phyloP scores from a whole-genome alignment of 2,113 vertebrate genomes.

The Poecilia latipinna region DNA sequence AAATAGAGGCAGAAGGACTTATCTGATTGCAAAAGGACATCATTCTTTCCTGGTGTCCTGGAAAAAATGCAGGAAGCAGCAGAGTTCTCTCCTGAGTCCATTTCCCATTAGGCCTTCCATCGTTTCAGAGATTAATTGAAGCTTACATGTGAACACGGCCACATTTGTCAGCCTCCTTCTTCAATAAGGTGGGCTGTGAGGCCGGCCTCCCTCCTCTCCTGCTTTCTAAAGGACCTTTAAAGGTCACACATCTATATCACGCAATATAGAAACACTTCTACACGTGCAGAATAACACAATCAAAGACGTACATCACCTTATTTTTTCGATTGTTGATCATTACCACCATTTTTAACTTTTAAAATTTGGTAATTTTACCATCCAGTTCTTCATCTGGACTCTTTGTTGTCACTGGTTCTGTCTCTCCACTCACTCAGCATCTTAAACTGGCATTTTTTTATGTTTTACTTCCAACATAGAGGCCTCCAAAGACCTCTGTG shows the following conservation, averaged over 20 bases:
- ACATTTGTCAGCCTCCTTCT: constrained; percentile 70
- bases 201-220: constrained; percentile 36
- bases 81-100: constrained; percentile 65
- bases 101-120: constrained; percentile 69
- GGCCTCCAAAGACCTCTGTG: background rate
- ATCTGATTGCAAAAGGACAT: constrained; percentile 68
- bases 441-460: constrained; percentile 8
- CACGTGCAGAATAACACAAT: background rate
- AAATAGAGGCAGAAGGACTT: constrained; percentile 49
- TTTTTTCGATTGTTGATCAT: too few relatives aligned
- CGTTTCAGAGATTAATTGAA: constrained; percentile 72
- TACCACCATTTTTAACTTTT: too few relatives aligned
- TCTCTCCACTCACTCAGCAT: background rate
- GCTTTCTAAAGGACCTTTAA: constrained; percentile 47
- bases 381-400: background rate
- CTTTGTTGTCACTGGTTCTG: too few relatives aligned
- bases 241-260: constrained; percentile 43
- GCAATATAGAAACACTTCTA: background rate
- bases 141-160: constrained; percentile 52
- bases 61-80: constrained; percentile 40
- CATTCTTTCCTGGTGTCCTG: constrained; percentile 62
- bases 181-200: constrained; percentile 57
- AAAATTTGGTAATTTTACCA: too few relatives aligned
- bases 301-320: background rate
- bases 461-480: constrained; percentile 18